Evolutionary conservation across 2,888 invertebrate genomes (phyloP), one percentile per base, ranked within the genome.

Genomic region (Ectemnius lituratus): DNA sequence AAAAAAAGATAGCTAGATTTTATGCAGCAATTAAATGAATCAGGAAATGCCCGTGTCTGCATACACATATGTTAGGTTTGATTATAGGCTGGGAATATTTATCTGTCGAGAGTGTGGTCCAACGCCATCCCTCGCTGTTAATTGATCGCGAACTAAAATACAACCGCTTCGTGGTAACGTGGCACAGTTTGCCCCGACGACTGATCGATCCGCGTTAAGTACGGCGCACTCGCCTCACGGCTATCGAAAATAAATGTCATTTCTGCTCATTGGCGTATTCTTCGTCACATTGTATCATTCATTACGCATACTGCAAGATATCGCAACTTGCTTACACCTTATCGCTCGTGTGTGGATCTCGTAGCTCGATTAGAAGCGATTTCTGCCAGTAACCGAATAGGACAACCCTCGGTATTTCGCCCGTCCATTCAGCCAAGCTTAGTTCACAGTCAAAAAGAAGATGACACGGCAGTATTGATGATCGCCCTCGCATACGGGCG

Each of bases 161-260:
- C 62, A 63, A 76, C 52, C 73, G 70, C 66, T 65, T 74, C 72
- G 37, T 8, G 37, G 37, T 0, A 37, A 28, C 56, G 45, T 56
- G 52, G 52, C 3, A 52, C 46, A 76, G 63, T 11, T 37, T 37
- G 5, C 37, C 37, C 37, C 8, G 46, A 20, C 58, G 62, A 70
- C 71, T 70, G 74, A 79, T 77, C 70, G 73, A 77, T 67, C 74
- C 72, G 63, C 70, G 67, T 67, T 60, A 66, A 60, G 71, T 49
- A 56, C 23, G 23, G 23, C 23, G 2, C 58, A 59, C 67, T 37
- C 37, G 72, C 27, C 74, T 79, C 73, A 67, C 62, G 4, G 68
- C 71, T 47, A 46, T 52, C 13, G 61, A 68, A 73, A 78, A 79
- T 62, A 68, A 76, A 76, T 69, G 69, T 73, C 66, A 67, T 70